phyloP scores from a whole-genome alignment of 2,888 invertebrate genomes.

The Drosophila glabriapex region DNA sequence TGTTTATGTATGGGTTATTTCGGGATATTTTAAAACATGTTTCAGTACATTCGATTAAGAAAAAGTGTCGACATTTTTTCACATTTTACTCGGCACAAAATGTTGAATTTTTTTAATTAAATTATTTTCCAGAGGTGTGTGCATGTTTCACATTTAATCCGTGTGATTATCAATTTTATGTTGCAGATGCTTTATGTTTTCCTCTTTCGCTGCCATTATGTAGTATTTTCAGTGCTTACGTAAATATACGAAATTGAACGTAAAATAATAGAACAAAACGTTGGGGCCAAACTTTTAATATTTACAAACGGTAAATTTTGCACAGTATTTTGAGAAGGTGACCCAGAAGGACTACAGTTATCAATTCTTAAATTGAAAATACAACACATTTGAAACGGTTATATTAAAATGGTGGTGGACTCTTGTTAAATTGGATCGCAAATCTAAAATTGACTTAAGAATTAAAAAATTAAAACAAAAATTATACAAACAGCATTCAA shows the following conservation, averaged over 20 bases:
- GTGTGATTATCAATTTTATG: constrained; percentile 39
- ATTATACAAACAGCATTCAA: not conserved
- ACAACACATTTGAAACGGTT: not conserved
- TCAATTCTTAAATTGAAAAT: not conserved
- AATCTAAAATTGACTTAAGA: not conserved
- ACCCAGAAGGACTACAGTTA: not conserved
- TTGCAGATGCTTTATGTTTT: constrained; percentile 40
- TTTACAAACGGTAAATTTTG: constrained; percentile 32
- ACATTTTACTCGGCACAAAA: not conserved
- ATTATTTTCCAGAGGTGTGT: constrained; percentile 24
- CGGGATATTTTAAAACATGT: not conserved
- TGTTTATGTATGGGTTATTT: constrained; percentile 2
- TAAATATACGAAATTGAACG: constrained; percentile 57
- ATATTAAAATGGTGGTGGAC: not conserved
- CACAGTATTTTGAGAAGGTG: constrained; percentile 7
- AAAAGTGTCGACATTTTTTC: not conserved
- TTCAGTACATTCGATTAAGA: not conserved
- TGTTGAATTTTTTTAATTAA: not conserved
- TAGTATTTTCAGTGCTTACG: constrained; percentile 66
- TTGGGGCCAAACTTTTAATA: constrained; percentile 25
- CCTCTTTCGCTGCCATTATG: constrained; percentile 8
- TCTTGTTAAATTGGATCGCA: not conserved
- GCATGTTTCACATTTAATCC: constrained; percentile 23
- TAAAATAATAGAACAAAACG: constrained; percentile 52
- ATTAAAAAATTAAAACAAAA: not conserved